phyloP scores from a whole-genome alignment of 1,140 invertebrate genomes.

The Harlomillsia oculata region DNA sequence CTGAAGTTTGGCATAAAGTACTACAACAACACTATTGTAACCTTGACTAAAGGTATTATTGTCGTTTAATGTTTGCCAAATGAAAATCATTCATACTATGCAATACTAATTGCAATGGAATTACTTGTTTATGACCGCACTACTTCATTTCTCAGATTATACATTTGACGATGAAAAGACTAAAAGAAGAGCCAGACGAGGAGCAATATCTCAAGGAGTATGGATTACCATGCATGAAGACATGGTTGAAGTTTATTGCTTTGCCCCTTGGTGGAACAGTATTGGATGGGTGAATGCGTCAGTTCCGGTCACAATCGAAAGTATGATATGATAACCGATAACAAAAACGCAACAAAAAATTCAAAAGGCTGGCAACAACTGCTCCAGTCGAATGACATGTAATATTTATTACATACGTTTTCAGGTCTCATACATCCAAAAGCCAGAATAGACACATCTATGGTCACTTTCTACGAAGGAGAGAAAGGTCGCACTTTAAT shows the following conservation, averaged over 20 bases:
- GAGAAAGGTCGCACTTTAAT: conserved; percentile 2
- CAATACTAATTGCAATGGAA: too few species aligned
- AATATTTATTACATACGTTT: background rate
- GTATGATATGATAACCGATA: background rate
- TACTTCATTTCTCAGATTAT: background rate
- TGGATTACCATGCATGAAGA: background rate
- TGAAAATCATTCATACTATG: background rate
- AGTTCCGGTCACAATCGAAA: background rate
- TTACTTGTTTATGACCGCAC: background rate
- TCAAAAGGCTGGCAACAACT: too few species aligned
- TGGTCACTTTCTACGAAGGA: background rate
- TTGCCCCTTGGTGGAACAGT: background rate
- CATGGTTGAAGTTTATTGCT: background rate
- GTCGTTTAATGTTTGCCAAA: background rate
- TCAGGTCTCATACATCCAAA: background rate
- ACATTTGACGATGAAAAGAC: background rate
- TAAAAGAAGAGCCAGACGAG: background rate
- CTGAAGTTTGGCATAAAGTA: conserved; percentile 2
- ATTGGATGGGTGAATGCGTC: background rate
- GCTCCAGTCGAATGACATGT: background rate
- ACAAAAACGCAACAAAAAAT: too few species aligned
- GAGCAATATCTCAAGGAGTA: background rate
- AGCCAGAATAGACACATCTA: too few species aligned
- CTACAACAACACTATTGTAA: background rate
- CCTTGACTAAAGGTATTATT: background rate